These are phyloP conservation scores for Aproaerema taeniolella DNA, from an alignment of 2,888 invertebrate species.

Conservation along the genomic window DNA sequence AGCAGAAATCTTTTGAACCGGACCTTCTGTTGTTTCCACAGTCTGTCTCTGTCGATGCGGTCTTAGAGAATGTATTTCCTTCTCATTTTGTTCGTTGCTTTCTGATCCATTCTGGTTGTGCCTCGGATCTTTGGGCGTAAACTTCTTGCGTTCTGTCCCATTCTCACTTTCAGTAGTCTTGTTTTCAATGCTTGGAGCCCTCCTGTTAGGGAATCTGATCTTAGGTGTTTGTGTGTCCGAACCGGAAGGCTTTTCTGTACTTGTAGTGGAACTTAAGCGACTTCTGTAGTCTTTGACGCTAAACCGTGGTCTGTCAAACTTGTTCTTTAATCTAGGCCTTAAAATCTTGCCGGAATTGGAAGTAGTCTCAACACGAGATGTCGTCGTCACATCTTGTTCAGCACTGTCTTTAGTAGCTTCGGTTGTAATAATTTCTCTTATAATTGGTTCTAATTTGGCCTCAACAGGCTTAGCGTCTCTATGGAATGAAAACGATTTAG, in stretches of 20 bases:
- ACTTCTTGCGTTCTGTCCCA: slow-evolving; percentile 70
- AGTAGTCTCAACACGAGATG: slow-evolving; percentile 44
- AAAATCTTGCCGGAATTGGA: slow-evolving; percentile 42
- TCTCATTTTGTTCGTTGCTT: slow-evolving; percentile 49
- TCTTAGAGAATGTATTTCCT: slow-evolving; percentile 44
- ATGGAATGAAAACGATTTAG: slow-evolving; percentile 60
- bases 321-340: slow-evolving; percentile 64
- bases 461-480: slow-evolving; percentile 65
- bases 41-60: slow-evolving; percentile 52
- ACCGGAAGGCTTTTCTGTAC: slow-evolving; percentile 52
- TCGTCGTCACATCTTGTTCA: slow-evolving; percentile 42
- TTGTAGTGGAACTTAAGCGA: slow-evolving; percentile 77
- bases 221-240: slow-evolving; percentile 47
- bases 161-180: slow-evolving; percentile 49
- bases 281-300: slow-evolving; percentile 87
- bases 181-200: slow-evolving; percentile 55
- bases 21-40: slow-evolving; percentile 42
- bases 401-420: slow-evolving; percentile 34
- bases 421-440: slow-evolving; percentile 38
- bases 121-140: slow-evolving; percentile 69
- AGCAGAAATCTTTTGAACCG: slow-evolving; percentile 60
- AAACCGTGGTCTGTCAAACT: slow-evolving; percentile 82
- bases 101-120: slow-evolving; percentile 48
- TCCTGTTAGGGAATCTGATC: slow-evolving; percentile 67
- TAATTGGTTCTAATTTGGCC: slow-evolving; percentile 47